A percentile compares a stretch with the other conserved stretches of the same genome.
These are phyloP conservation scores for Drosophila peninsularis DNA, from an alignment of 2,888 invertebrate genomes.

Conservation along the genomic window DNA sequence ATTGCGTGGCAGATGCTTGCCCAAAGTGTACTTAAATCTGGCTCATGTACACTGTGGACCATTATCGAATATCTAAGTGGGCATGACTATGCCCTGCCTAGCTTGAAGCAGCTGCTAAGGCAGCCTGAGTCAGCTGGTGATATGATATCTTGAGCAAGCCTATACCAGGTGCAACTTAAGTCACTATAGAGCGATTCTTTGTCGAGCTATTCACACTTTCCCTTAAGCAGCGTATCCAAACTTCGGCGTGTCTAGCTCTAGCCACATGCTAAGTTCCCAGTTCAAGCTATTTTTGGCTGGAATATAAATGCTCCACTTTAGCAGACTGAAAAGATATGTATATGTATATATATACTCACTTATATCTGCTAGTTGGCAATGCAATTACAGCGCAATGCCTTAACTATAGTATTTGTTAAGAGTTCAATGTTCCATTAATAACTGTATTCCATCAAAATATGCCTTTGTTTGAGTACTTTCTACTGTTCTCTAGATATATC, in stretches of 20 bases:
- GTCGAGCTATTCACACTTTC: no score
- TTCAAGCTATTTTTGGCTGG: not conserved
- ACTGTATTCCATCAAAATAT: not conserved
- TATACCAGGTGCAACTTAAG: no score
- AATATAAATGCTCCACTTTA: constrained; percentile 1
- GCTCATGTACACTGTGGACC: not conserved
- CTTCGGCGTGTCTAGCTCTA: no score
- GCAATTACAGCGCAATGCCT: not conserved
- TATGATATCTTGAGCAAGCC: no score
- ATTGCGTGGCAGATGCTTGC: not conserved
- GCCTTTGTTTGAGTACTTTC: not conserved
- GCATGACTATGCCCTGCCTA: not conserved
- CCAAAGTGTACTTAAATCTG: not conserved
- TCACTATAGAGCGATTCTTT: no score
- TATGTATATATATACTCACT: not conserved
- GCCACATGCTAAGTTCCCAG: no score
- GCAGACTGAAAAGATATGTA: not conserved
- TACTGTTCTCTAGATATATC: not conserved
- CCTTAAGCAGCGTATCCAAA: not conserved
- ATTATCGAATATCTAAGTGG: not conserved
- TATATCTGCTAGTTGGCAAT: no score
- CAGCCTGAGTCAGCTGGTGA: not conserved
- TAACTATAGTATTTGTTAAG: not conserved
- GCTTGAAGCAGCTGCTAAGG: not conserved
- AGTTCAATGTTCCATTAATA: not conserved